Evolutionary conservation across 2,888 invertebrate genomes (phyloP), one percentile per base, ranked within the genome.

Genomic region (Cosmorhoe ocellata): DNA sequence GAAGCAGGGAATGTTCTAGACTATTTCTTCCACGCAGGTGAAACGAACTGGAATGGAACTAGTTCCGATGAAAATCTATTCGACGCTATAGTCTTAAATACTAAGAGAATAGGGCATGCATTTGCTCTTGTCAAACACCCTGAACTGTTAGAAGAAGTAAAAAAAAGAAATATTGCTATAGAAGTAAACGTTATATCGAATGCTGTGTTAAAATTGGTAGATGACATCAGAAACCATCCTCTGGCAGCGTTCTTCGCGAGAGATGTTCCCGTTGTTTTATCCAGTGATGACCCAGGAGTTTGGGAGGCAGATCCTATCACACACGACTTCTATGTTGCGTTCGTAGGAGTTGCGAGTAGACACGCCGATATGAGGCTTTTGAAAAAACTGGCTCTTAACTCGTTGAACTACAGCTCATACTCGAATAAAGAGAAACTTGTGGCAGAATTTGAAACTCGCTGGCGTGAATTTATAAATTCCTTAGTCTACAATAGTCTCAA

Each of bases 181-280:
- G 96, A 97, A 81, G 87, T 96, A 0, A 95, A 94, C 78, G 95
- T 96, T 0, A 91, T 97, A 52, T 96, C 96, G 0, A 96, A 96
- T 79, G 93, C 93, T 75, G 94, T 94, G 4, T 79, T 96, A 11
- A 92, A 91, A 61, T 78, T 96, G 13, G 92, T 95, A 1, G 80
- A 90, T 0, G 96, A 96, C 73, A 81, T 94, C 4, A 91, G 96
- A 26, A 96, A 96, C 75, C 96, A 96, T 85, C 96, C 96, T 0
- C 91, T 93, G 0, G 88, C 92, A 2, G 70, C 80, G 3, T 91
- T 94, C 43, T 87, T 96, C 53, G 92, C 95, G 7, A 88, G 91
- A 30, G 91, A 92, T 43, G 91, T 93, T 69, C 95, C 96, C 0
- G 90, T 96, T 0, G 94, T 96, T 0, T 81, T 96, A 40, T 94